A percentile compares a stretch with the other conserved stretches of the same genome.
phyloP scores from a whole-genome alignment of 2,113 vertebrate species.

The Probosciger aterrimus region DNA sequence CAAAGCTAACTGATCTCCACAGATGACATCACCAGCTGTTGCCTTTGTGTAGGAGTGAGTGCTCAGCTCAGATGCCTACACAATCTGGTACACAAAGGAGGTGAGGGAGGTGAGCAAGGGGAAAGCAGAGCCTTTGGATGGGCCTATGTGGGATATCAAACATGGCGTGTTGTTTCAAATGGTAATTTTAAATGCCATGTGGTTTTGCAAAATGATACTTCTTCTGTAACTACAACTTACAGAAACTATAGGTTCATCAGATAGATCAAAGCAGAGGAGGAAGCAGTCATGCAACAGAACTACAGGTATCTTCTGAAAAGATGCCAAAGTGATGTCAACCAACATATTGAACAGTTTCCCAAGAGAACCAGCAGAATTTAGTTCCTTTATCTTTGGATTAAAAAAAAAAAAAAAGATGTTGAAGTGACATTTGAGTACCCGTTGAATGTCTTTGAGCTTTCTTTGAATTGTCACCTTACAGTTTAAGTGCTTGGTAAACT shows the following conservation, averaged over 20 bases:
- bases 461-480: background rate
- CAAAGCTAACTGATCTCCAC: background rate
- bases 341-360: background rate
- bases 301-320: background rate
- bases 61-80: background rate
- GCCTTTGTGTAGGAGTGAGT: background rate
- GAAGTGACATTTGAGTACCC: background rate
- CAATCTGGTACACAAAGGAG: background rate
- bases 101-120: background rate
- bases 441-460: background rate
- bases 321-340: background rate
- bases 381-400: background rate
- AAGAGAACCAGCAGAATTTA: background rate
- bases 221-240: background rate
- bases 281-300: background rate
- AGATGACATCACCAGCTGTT: background rate
- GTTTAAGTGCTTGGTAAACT: background rate
- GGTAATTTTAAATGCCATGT: background rate
- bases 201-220: background rate
- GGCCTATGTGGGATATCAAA: background rate
- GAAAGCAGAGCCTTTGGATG: background rate
- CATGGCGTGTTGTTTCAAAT: background rate
- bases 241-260: background rate
- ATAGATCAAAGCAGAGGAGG: background rate
- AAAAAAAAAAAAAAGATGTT: background rate